Conservation (phyloP, 92 coral and sea anemone genomes). For the Epizoanthus ramosus region DNA sequence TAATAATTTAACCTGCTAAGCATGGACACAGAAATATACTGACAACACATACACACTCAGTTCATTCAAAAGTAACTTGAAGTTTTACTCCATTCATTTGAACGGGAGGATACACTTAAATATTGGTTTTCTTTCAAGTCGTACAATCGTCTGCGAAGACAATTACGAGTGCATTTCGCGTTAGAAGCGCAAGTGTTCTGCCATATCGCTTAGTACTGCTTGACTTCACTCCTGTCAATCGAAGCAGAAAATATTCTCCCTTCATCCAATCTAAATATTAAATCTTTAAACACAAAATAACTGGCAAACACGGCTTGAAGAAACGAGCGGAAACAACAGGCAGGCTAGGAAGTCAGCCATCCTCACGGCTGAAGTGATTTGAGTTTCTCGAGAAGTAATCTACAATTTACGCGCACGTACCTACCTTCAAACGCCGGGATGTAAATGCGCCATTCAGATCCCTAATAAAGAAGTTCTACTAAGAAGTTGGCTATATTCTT, state of each 20-base stretch:
- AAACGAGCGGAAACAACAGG: slow-evolving; percentile 1
- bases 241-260: not conserved
- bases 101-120: too few species aligned
- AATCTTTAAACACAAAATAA: slow-evolving; percentile 1
- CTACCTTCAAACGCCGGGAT: slow-evolving; percentile 13
- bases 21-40: not conserved
- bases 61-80: too few species aligned
- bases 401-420: not conserved
- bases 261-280: not conserved
- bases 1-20: not conserved
- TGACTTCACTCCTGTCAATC: not conserved
- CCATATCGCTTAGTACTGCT: too few species aligned
- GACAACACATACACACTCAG: not conserved
- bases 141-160: too few species aligned
- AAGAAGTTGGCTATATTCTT: not conserved
- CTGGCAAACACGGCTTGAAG: not conserved
- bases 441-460: slow-evolving; percentile 3
- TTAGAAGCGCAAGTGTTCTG: too few species aligned
- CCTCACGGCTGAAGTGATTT: not conserved
- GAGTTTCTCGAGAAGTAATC: not conserved
- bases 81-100: too few species aligned
- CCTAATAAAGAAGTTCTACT: not conserved
- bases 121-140: too few species aligned
- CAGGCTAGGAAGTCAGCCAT: too few species aligned
- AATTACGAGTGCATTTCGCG: too few species aligned